A percentile compares a stretch with the other conserved stretches of the same genome.
phyloP scores from a whole-genome alignment of 2,888 invertebrate genomes.

The Tachystola acroxantha region DNA sequence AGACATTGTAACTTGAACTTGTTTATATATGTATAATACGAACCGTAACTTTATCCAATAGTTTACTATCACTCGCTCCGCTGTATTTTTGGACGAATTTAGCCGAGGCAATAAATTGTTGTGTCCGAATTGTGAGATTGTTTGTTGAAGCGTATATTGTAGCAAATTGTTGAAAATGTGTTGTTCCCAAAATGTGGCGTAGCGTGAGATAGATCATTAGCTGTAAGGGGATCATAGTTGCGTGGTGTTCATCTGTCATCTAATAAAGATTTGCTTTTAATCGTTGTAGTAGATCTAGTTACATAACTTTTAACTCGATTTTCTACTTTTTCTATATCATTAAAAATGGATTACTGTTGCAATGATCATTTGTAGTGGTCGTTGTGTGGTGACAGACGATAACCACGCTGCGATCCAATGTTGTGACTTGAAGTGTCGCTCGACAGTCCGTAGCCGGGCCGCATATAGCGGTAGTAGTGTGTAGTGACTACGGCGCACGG shows the following conservation, averaged over 20 bases:
- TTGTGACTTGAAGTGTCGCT: slow-evolving; percentile 69
- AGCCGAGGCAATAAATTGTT: slow-evolving; percentile 4
- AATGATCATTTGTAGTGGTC: no score
- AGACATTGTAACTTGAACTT: neutral
- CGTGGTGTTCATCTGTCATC: slow-evolving; percentile 4
- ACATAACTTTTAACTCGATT: neutral
- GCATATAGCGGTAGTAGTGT: slow-evolving; percentile 54
- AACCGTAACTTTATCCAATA: slow-evolving; percentile 14
- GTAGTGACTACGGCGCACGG: slow-evolving; percentile 71
- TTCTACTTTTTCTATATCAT: neutral
- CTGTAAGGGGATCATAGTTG: slow-evolving; percentile 2
- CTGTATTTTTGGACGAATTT: slow-evolving; percentile 15
- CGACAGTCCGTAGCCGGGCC: slow-evolving; percentile 54
- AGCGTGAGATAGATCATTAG: slow-evolving; percentile 12
- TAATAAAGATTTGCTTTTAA: no score
- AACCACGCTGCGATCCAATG: neutral
- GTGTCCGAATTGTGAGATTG: slow-evolving; percentile 3
- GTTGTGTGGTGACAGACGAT: neutral
- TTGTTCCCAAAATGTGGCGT: slow-evolving; percentile 7
- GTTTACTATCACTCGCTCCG: slow-evolving; percentile 21
- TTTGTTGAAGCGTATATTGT: neutral
- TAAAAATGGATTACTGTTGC: no score
- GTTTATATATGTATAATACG: slow-evolving; percentile 13
- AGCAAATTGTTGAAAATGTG: slow-evolving; percentile 1
- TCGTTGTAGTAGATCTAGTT: no score